Conservation (phyloP, 2,888 invertebrate species). For the Nyleta sp. region DNA sequence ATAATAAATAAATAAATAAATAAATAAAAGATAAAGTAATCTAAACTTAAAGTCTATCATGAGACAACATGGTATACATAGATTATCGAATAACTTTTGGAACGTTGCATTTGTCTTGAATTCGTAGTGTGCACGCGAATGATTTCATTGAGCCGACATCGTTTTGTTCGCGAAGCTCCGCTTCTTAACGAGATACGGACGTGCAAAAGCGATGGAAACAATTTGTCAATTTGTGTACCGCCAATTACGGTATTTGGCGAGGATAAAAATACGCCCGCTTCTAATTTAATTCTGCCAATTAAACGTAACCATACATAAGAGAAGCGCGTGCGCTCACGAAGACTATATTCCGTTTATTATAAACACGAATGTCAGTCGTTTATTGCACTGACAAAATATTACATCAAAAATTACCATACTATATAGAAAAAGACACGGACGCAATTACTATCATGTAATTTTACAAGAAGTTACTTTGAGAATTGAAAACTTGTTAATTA, state of each 20-base stretch:
- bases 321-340: constrained; percentile 18
- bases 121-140: constrained; percentile 34
- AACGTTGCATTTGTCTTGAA: not conserved
- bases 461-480: no score
- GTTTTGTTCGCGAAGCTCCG: constrained; percentile 45
- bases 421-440: no score
- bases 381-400: no score
- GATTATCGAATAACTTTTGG: no score
- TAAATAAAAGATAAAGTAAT: no score
- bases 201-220: constrained; percentile 77
- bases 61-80: no score
- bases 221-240: constrained; percentile 79
- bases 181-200: constrained; percentile 73
- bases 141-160: constrained; percentile 26
- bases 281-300: constrained; percentile 80
- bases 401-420: no score
- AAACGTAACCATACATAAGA: constrained; percentile 43
- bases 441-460: no score
- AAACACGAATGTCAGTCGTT: no score
- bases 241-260: constrained; percentile 78
- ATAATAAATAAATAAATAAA: no score
- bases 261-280: constrained; percentile 75
- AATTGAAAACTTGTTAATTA: not conserved
- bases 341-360: no score
- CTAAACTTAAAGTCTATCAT: no score